These are phyloP conservation scores for Wiebesia pumilae DNA, from an alignment of 1,140 invertebrate species.

Conservation along the genomic window DNA sequence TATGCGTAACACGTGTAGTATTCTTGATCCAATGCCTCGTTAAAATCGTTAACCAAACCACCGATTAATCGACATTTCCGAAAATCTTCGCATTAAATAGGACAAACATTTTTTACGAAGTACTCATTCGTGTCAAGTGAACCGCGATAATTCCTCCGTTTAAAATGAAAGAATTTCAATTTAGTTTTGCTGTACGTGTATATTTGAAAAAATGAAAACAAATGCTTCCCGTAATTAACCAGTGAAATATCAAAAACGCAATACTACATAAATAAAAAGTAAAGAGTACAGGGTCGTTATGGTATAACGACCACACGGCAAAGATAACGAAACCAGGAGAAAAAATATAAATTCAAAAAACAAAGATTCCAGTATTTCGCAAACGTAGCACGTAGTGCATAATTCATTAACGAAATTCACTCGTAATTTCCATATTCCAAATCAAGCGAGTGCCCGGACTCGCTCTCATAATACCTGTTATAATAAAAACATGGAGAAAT, in stretches of 20 bases:
- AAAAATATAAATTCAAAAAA: conserved; percentile 8
- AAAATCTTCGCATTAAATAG: not conserved
- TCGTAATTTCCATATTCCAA: conserved; percentile 34
- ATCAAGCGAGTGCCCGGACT: not conserved
- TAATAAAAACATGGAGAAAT: conserved; percentile 20
- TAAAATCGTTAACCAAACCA: not conserved
- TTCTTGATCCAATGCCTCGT: not conserved
- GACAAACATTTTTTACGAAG: not conserved
- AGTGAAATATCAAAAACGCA: conserved; percentile 8
- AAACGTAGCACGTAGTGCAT: not conserved
- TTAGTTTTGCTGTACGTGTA: not conserved
- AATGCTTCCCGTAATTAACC: not conserved
- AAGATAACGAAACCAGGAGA: not conserved
- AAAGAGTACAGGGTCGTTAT: not conserved
- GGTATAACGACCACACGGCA: not conserved
- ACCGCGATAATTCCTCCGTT: not conserved
- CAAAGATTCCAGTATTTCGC: conserved; percentile 12
- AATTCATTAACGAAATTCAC: conserved; percentile 43
- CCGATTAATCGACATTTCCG: not conserved
- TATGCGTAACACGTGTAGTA: not conserved
- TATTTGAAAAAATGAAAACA: conserved; percentile 2
- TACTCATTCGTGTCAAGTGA: not conserved
- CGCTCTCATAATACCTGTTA: too few species aligned
- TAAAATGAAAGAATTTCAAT: not conserved
- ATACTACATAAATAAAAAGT: not conserved